These are phyloP conservation scores for Kryptolebias ocellatus DNA, from an alignment of 2,797 vertebrate genomes.

Conservation along the genomic window DNA sequence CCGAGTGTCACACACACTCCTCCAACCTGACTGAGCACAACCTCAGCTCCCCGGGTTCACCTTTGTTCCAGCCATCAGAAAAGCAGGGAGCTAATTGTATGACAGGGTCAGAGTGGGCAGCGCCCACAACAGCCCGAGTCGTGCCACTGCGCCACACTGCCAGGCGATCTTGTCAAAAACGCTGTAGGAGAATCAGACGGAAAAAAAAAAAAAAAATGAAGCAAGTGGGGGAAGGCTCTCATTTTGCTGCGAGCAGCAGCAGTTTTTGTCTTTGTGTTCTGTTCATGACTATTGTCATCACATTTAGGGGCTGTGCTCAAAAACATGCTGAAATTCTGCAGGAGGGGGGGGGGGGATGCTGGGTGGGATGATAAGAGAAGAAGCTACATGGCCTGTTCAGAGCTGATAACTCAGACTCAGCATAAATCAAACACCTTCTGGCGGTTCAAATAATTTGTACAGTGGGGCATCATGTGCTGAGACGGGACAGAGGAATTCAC, in stretches of 20 bases:
- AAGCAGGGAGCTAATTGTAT: conserved; percentile 77
- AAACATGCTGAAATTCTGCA: conserved; percentile 73
- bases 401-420: conserved; percentile 80
- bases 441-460: conserved; percentile 76
- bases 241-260: conserved; percentile 71
- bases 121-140: conserved; percentile 51
- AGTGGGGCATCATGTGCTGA: conserved; percentile 69
- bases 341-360: conserved; percentile 55
- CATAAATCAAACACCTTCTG: conserved; percentile 80
- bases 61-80: conserved; percentile 80
- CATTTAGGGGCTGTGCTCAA: conserved; percentile 77
- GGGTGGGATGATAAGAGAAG: conserved; percentile 77
- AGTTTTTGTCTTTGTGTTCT: conserved; percentile 74
- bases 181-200: conserved; percentile 55
- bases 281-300: conserved; percentile 76
- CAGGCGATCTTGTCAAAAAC: conserved; percentile 78
- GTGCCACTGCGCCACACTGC: conserved; percentile 55
- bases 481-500: conserved; percentile 55
- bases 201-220: conserved; percentile 17
- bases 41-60: conserved; percentile 67
- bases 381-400: conserved; percentile 74
- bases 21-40: conserved; percentile 53
- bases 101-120: conserved; percentile 65
- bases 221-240: conserved; percentile 39
- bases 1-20: conserved; percentile 73